Conservation (phyloP, 2,113 vertebrate species). For the Poeciliopsis prolifica region DNA sequence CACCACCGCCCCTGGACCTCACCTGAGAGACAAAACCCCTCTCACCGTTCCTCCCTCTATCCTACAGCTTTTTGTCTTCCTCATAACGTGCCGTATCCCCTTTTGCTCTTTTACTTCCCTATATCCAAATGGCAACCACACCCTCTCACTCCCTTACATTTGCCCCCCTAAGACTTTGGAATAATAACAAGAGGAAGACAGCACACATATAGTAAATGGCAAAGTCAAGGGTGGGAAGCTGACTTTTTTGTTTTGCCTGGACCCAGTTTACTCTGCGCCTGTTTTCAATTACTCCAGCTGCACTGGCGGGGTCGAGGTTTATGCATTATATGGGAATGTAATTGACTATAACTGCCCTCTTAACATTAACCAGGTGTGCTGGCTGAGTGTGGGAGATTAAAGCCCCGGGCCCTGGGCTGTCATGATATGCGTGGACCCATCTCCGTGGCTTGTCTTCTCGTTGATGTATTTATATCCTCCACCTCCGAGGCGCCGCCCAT, state of each 20-base stretch:
- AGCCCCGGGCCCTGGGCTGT: slow-evolving; percentile 68
- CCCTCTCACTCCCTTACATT: slow-evolving; percentile 29
- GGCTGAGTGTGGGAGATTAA: slow-evolving; percentile 80
- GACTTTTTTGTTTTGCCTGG: slow-evolving; percentile 70
- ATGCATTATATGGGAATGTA: slow-evolving; percentile 82
- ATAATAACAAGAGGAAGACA: slow-evolving; percentile 49
- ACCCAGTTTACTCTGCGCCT: slow-evolving; percentile 63
- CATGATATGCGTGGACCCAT: slow-evolving; percentile 59
- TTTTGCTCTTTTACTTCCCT: slow-evolving; percentile 52
- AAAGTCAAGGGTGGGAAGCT: slow-evolving; percentile 71
- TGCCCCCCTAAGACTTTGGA: slow-evolving; percentile 48
- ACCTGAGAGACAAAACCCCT: slow-evolving; percentile 57
- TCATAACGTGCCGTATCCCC: slow-evolving; percentile 45
- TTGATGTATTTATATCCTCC: slow-evolving; percentile 74
- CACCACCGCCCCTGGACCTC: slow-evolving; percentile 42
- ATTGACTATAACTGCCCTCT: slow-evolving; percentile 83
- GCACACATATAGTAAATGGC: slow-evolving; percentile 41
- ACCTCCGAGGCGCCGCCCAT: slow-evolving; percentile 65
- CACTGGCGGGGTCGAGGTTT: slow-evolving; percentile 76
- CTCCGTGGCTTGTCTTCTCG: slow-evolving; percentile 53
- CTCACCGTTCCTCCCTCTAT: slow-evolving; percentile 9
- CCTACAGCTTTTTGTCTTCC: slow-evolving; percentile 49
- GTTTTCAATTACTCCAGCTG: slow-evolving; percentile 79
- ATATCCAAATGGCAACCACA: slow-evolving; percentile 67
- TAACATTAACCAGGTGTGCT: slow-evolving; percentile 83